These are phyloP conservation scores for Carcinoscorpius rotundicauda DNA, from an alignment of 1,140 invertebrate genomes.

Conservation along the genomic window DNA sequence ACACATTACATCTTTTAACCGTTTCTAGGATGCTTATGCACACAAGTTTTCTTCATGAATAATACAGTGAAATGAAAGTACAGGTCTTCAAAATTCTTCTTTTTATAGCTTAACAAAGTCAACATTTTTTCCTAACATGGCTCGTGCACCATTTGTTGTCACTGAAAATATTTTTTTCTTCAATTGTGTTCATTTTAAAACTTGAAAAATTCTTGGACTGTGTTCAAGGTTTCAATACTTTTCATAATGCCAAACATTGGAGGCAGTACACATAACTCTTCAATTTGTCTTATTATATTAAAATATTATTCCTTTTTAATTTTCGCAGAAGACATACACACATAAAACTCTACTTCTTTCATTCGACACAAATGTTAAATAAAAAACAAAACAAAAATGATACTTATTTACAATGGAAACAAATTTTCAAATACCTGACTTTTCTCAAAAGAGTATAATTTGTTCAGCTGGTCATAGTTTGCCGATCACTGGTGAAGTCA, in stretches of 20 bases:
- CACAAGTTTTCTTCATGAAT: neutral
- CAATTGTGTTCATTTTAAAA: neutral
- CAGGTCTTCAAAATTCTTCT: neutral
- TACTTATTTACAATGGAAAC: too few relatives aligned
- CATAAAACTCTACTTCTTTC: too few relatives aligned
- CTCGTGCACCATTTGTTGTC: neutral
- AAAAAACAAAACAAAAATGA: too few relatives aligned
- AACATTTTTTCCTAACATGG: neutral
- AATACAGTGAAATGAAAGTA: neutral
- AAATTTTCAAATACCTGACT: too few relatives aligned
- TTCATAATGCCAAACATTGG: neutral
- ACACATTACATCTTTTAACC: neutral
- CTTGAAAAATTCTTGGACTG: neutral
- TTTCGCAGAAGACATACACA: too few relatives aligned
- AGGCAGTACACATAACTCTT: conserved; percentile 1
- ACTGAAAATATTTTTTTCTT: neutral
- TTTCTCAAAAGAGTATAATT: too few relatives aligned
- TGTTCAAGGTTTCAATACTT: neutral
- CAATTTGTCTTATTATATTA: too few relatives aligned
- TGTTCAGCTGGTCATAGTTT: too few relatives aligned
- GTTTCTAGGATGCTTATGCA: neutral
- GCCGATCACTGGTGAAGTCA: too few relatives aligned
- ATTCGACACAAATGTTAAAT: too few relatives aligned
- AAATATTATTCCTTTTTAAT: too few relatives aligned
- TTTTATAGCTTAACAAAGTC: neutral